Conservation (phyloP, 1,140 invertebrate species). For the Idris sp. region DNA sequence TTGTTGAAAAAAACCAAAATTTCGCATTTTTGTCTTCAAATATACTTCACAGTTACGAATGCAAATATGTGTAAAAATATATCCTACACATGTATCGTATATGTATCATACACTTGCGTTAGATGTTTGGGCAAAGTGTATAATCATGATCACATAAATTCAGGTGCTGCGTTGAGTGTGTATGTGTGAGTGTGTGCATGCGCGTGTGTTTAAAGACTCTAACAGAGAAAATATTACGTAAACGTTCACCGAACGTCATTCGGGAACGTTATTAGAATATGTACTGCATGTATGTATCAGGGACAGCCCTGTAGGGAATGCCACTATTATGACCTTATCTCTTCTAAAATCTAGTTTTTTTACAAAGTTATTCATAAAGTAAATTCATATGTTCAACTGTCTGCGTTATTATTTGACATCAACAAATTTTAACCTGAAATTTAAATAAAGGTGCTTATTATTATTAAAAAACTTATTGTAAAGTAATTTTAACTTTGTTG, state of each 20-base stretch:
- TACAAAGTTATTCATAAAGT: no score
- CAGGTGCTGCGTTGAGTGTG: constrained; percentile 20
- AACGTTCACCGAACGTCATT: constrained; percentile 53
- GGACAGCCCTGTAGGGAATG: constrained; percentile 37
- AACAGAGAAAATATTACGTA: constrained; percentile 55
- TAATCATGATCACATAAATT: constrained; percentile 56
- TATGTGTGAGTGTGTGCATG: constrained; percentile 14
- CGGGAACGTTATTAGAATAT: constrained; percentile 55
- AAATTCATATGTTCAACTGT: no score
- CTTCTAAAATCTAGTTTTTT: constrained; percentile 30
- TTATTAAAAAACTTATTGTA: no score
- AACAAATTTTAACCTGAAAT: no score
- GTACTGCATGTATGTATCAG: constrained; percentile 44
- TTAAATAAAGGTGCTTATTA: no score
- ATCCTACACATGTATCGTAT: no score
- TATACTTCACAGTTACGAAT: constrained; percentile 31
- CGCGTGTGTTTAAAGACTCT: constrained; percentile 54
- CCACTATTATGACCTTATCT: constrained; percentile 41
- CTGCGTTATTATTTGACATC: no score
- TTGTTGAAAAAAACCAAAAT: no score
- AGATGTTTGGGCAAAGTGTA: constrained; percentile 48
- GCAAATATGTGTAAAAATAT: constrained; percentile 30
- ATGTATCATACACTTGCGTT: constrained; percentile 33
- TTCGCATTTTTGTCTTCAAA: constrained; percentile 18
- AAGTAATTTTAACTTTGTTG: no score